Base-by-base conservation (phyloP, 2,113 vertebrate genomes). In the Dromiciops gliroides region DNA sequence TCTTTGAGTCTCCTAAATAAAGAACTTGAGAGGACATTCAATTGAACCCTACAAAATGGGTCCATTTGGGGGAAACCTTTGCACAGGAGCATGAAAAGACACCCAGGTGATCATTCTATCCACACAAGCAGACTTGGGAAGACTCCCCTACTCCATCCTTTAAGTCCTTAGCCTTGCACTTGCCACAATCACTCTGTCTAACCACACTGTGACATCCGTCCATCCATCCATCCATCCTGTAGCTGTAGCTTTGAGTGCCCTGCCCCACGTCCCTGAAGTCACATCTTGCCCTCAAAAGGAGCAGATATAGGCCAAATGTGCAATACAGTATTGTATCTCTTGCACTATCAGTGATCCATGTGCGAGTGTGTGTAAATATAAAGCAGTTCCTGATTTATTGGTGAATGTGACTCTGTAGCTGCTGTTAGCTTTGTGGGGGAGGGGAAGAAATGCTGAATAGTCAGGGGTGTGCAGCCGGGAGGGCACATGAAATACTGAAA, bases 301-400 rank as follows among this genome's bases (percentile, higher is more conserved):
- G 96, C 31, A 60, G 94, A 97, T 92, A 52, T 94, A 91, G 93
- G 94, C 51, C 92, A 56, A 91, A 92, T 92, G 92, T 97, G 48
- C 49, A 89, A 94, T 93, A 91, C 48, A 56, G 91, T 96, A 94
- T 96, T 95, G 3, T 94, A 94, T 48, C 88, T 96, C 49, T 97
- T 94, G 96, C 23, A 92, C 88, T 92, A 67, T 90, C 60, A 94
- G 75, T 83, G 67, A 94, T 96, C 96, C 95, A 94, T 97, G 89
- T 95, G 95, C 89, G 49, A 91, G n/a, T 97, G 56, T 94, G 89
- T 95, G 48, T 95, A 95, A 97, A 96, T 93, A 97, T 48, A 96
- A 94, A 92, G 51, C 88, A 92, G 93, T 91, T 75, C 0, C 0
- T 96, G 94, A 91, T 60, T 96, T 94, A 8, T 52, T 90, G 22